A percentile compares a stretch with the other conserved stretches of the same genome.
These are phyloP conservation scores for Zaprionus taronus DNA, from an alignment of 1,140 invertebrate species.

Conservation along the genomic window DNA sequence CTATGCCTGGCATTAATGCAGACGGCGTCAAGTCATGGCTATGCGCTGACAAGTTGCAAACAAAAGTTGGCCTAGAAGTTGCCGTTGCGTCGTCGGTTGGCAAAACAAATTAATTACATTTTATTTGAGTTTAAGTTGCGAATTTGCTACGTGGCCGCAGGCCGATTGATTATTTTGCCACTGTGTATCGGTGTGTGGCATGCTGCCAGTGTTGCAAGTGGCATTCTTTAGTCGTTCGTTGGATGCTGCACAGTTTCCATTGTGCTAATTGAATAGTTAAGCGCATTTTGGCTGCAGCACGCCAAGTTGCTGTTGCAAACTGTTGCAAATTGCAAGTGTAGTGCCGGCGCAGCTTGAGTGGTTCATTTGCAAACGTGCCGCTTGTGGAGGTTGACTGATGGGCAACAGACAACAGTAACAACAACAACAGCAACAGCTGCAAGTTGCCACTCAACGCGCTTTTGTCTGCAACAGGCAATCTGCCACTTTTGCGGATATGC, in stretches of 20 bases:
- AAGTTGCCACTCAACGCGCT: slow-evolving; percentile 7
- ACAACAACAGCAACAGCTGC: neutral
- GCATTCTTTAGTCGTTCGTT: neutral
- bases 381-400: slow-evolving; percentile 34
- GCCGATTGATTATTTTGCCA: slow-evolving; percentile 65
- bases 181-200: slow-evolving; percentile 31
- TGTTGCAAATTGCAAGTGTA: slow-evolving; percentile 40
- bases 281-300: slow-evolving; percentile 61
- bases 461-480: slow-evolving; percentile 64
- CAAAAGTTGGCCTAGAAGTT: slow-evolving; percentile 12
- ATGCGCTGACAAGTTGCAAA: slow-evolving; percentile 28
- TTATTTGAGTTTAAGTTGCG: slow-evolving; percentile 54
- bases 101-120: slow-evolving; percentile 74
- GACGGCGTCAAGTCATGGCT: slow-evolving; percentile 17
- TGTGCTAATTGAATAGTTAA: slow-evolving; percentile 71
- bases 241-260: slow-evolving; percentile 26
- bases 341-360: slow-evolving; percentile 12
- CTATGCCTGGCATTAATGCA: slow-evolving; percentile 54
- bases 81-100: neutral
- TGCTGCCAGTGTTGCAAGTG: slow-evolving; percentile 29
- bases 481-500: slow-evolving; percentile 55
- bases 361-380: slow-evolving; percentile 43
- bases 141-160: slow-evolving; percentile 14
- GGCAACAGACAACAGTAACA: slow-evolving; percentile 1
- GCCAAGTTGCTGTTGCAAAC: slow-evolving; percentile 61